These are phyloP conservation scores for Caenorhabditis sp. DNA, from an alignment of 2,888 invertebrate species.

Conservation along the genomic window DNA sequence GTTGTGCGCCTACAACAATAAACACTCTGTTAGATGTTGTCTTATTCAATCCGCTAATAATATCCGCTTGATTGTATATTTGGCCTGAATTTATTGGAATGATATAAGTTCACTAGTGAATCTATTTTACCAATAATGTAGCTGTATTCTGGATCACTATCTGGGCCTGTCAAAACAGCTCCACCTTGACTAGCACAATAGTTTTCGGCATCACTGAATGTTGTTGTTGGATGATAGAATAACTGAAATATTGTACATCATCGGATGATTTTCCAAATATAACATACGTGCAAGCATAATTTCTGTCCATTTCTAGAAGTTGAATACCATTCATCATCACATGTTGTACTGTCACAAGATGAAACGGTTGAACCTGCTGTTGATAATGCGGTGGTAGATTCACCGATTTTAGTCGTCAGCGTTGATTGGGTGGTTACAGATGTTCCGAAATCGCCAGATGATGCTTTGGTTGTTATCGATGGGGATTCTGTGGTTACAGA, in stretches of 20 bases:
- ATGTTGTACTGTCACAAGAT: constrained; percentile 10
- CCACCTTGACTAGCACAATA: constrained; percentile 17
- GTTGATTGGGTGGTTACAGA: no score
- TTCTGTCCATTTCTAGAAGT: constrained; percentile 15
- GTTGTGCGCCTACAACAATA: constrained; percentile 7
- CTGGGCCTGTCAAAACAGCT: constrained; percentile 31
- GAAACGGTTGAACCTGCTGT: constrained; percentile 1
- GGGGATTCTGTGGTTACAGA: no score
- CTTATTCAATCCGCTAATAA: constrained; percentile 8
- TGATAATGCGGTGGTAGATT: constrained; percentile 2
- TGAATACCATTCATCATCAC: constrained; percentile 25
- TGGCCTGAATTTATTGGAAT: constrained; percentile 10
- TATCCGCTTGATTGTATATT: constrained; percentile 7
- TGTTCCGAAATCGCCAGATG: no score
- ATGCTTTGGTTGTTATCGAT: no score
- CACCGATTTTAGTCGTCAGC: neutral
- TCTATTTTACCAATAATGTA: constrained; percentile 11
- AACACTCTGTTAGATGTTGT: constrained; percentile 2
- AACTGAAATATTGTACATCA: constrained; percentile 11
- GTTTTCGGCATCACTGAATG: constrained; percentile 16
- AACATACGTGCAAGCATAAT: constrained; percentile 23
- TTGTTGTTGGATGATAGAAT: constrained; percentile 23
- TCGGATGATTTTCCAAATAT: neutral
- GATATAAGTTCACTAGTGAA: neutral
- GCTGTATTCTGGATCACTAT: constrained; percentile 17